These are phyloP conservation scores for Paguma larvata DNA, from an alignment of 2,797 vertebrate genomes.

Conservation along the genomic window DNA sequence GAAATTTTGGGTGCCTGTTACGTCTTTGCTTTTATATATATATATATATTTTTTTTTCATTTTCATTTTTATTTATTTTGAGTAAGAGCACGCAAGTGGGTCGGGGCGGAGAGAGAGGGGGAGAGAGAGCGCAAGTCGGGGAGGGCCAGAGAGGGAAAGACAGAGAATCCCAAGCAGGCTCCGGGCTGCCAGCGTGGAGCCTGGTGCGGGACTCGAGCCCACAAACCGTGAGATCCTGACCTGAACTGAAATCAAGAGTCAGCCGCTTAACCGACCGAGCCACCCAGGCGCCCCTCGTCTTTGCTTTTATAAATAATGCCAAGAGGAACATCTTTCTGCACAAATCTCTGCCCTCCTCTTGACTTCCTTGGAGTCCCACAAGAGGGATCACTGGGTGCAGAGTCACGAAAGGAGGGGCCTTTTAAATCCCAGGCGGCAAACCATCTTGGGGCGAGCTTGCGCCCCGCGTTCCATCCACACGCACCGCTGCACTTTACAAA, in stretches of 20 bases:
- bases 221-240: too few species aligned
- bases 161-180: too few species aligned
- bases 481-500: slow-evolving; percentile 12
- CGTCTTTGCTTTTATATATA: neutral
- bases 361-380: neutral
- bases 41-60: too few species aligned
- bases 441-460: neutral
- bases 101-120: too few species aligned
- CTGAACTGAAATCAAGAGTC: too few species aligned
- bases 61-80: too few species aligned
- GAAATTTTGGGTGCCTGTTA: neutral
- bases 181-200: too few species aligned
- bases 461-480: rapidly evolving
- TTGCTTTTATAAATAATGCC: slow-evolving; percentile 39
- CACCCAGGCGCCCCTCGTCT: neutral
- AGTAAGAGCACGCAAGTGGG: too few species aligned
- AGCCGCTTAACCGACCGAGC: too few species aligned
- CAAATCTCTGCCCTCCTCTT: neutral
- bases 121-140: too few species aligned
- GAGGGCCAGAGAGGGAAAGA: too few species aligned
- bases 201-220: too few species aligned
- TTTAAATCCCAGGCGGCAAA: neutral
- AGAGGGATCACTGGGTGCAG: neutral
- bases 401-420: neutral
- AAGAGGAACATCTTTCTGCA: neutral